Evolutionary conservation across 2,113 vertebrate genomes (phyloP).

Genomic region (Myotis lucifugus): DNA sequence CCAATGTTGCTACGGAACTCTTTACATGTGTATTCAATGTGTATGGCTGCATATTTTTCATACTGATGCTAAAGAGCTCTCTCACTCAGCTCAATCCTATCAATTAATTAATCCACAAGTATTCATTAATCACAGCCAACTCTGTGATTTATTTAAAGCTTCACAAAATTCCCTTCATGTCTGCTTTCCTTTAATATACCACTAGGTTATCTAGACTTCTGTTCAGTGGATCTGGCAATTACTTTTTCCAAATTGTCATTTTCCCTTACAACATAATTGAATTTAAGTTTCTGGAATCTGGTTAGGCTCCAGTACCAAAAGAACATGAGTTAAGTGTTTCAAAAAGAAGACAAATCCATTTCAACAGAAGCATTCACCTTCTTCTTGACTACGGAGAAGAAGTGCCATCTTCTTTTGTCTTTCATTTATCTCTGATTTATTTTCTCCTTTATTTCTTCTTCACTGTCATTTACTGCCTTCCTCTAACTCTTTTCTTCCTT

Average conservation of each 20-base stretch:
- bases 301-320: not conserved
- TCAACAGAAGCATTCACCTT: not conserved
- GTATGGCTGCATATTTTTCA: not conserved
- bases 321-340: not conserved
- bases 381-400: not conserved
- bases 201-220: not conserved
- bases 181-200: not conserved
- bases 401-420: not conserved
- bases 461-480: not conserved
- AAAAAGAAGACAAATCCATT: not conserved
- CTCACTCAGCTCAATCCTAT: not conserved
- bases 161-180: not conserved
- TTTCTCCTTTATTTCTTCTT: not conserved
- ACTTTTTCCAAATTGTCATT: constrained; percentile 19
- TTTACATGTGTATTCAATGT: not conserved
- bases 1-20: not conserved
- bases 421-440: not conserved
- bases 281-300: constrained; percentile 14
- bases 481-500: not conserved
- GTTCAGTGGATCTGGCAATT: not conserved
- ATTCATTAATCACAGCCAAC: not conserved
- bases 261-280: constrained; percentile 8
- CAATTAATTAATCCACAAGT: constrained; percentile 13
- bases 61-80: not conserved
- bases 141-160: not conserved